Base-by-base conservation (phyloP, 2,888 invertebrate species). In the Lysandra coridon region DNA sequence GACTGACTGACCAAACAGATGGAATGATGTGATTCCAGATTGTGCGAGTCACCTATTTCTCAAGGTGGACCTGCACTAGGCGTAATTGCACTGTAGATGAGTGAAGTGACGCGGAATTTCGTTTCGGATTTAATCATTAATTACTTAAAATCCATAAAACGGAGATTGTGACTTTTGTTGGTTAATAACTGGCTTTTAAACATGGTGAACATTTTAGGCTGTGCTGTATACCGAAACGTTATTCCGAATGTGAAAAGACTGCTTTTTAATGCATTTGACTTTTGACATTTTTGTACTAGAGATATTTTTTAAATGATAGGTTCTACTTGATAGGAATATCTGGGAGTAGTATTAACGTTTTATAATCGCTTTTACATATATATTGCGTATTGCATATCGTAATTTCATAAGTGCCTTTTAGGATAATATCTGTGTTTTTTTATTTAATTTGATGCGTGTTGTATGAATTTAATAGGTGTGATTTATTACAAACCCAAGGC, bases 371-470 rank as follows among this genome's bases (percentile, higher is more conserved):
- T 76, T 53, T 76, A 33, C 53, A 5, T 74, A 74, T 14, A 40
- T 33, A 53, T 4, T 53, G 17, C 14, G 33, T 76, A 57, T 17
- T 57, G 57, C 76, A 76, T 53, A 76, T 57, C 49, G 53, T 76
- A 57, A 76, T 76, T 17, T 57, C 5, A 57, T 76, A 76, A 76
- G 76, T 76, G 76, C 76, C 76, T 76, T 76, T 76, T 76, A 76
- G 57, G 57, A 57, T 76, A 30, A 57, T 53, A 3, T 75, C 23
- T 75, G 76, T 57, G 30, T 76, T 14, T 75, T 75, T 57, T 6
- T 33, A 30, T 76, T 57, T 33, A 33, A 17, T 57, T 57, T 33
- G 76, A 76, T 33, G 76, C 14, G 57, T 76, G 23, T 75, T 76
- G 30, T 49, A 75, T 75, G 76, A 53, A 76, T 76, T 76, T 57